These are phyloP conservation scores for Eupleurogrammus muticus DNA, from an alignment of 2,797 vertebrate genomes.

Conservation along the genomic window DNA sequence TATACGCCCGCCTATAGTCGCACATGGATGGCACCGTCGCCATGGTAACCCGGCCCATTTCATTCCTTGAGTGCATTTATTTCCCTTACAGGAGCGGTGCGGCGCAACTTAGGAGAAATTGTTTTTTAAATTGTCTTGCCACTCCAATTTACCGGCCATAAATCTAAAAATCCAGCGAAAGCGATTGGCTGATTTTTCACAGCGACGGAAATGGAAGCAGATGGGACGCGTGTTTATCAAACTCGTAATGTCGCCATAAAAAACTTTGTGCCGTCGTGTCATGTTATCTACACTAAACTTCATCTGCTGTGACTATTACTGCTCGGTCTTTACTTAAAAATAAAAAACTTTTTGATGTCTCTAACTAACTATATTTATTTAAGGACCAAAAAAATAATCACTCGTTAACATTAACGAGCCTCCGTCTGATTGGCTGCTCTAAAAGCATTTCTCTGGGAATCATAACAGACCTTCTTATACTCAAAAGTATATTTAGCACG, in stretches of 20 bases:
- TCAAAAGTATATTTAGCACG: too few species aligned
- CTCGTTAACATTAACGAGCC: too few species aligned
- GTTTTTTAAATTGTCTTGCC: slow-evolving; percentile 83
- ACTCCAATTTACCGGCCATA: slow-evolving; percentile 80
- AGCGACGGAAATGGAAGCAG: slow-evolving; percentile 64
- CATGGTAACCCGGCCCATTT: slow-evolving; percentile 77
- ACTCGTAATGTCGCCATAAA: slow-evolving; percentile 36
- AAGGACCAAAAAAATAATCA: too few species aligned
- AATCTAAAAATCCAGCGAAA: slow-evolving; percentile 77
- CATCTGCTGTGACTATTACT: slow-evolving; percentile 25
- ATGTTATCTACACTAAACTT: neutral
- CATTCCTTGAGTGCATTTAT: slow-evolving; percentile 70
- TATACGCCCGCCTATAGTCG: slow-evolving; percentile 12
- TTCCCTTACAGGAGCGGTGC: slow-evolving; percentile 72
- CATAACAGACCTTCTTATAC: too few species aligned
- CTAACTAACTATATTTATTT: too few species aligned
- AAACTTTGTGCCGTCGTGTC: neutral
- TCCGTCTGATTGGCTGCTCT: too few species aligned
- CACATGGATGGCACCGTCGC: slow-evolving; percentile 67
- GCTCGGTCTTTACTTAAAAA: too few species aligned
- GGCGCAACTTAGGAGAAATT: slow-evolving; percentile 82
- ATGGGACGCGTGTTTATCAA: slow-evolving; percentile 44
- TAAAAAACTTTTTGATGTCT: too few species aligned
- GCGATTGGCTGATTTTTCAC: slow-evolving; percentile 69
- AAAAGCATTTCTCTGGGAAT: too few species aligned